These are phyloP conservation scores for Lochmaea capreae DNA, from an alignment of 2,888 invertebrate species.

Conservation along the genomic window DNA sequence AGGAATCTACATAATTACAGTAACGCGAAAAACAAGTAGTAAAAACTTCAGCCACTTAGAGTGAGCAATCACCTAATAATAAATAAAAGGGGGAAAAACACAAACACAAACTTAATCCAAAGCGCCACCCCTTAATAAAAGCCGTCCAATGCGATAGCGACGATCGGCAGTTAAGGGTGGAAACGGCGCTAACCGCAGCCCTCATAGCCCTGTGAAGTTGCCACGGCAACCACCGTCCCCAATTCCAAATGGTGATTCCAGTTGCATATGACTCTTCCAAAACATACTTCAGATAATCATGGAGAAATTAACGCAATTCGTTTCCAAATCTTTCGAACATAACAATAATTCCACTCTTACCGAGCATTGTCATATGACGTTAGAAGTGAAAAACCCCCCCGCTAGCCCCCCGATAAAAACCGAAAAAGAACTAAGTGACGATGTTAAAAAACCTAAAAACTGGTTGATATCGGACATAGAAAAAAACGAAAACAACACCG, in stretches of 20 bases:
- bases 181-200: constrained; percentile 57
- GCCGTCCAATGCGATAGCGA: constrained; percentile 47
- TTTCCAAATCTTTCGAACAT: constrained; percentile 86
- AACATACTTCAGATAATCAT: constrained; percentile 67
- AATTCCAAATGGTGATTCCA: constrained; percentile 61
- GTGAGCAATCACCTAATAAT: constrained; percentile 64
- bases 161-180: constrained; percentile 55
- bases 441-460: constrained; percentile 61
- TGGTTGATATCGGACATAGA: constrained; percentile 63
- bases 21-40: constrained; percentile 62
- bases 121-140: constrained; percentile 58
- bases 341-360: constrained; percentile 57
- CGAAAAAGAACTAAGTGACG: constrained; percentile 56
- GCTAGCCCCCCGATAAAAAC: constrained; percentile 55
- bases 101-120: constrained; percentile 50
- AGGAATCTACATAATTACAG: constrained; percentile 64
- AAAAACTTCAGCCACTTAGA: constrained; percentile 65
- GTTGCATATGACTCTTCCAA: constrained; percentile 59
- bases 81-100: constrained; percentile 55
- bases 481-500: constrained; percentile 49
- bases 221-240: constrained; percentile 62
- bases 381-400: constrained; percentile 47
- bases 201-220: constrained; percentile 56
- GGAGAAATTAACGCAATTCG: constrained; percentile 93
- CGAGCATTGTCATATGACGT: constrained; percentile 57